These are phyloP conservation scores for Spisula subtruncata DNA, from an alignment of 2,888 invertebrate genomes.

Conservation along the genomic window DNA sequence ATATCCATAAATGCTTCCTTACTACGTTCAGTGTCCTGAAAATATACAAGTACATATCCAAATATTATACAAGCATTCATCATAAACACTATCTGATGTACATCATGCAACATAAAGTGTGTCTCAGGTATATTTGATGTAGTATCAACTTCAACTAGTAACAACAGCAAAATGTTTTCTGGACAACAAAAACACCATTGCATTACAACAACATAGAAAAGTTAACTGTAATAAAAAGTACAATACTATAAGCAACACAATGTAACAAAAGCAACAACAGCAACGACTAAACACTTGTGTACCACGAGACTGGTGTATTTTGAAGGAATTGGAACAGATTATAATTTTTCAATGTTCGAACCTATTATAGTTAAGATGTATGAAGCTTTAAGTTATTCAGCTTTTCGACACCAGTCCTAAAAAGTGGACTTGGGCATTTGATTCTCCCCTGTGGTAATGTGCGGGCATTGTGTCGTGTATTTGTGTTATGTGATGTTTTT, in stretches of 20 bases:
- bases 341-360: too few species aligned
- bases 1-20: constrained; percentile 83
- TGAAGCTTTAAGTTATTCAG: too few species aligned
- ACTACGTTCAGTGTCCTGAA: constrained; percentile 81
- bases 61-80: neutral
- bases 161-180: neutral
- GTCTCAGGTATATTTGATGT: neutral
- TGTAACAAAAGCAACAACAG: neutral
- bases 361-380: too few species aligned
- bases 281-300: neutral
- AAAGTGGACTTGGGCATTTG: too few species aligned
- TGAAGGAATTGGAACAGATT: too few species aligned
- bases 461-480: too few species aligned
- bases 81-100: neutral
- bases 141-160: neutral
- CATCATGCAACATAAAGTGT: neutral
- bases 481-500: too few species aligned
- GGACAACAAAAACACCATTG: neutral
- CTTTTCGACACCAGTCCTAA: too few species aligned
- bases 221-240: neutral
- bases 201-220: neutral
- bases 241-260: neutral
- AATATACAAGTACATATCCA: constrained; percentile 40
- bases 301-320: too few species aligned
- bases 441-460: too few species aligned